Percentiles rank a stretch among this genome's conserved stretches.
Evolutionary conservation across 2,888 invertebrate genomes (phyloP).

Genomic region (Oscheius onirici): DNA sequence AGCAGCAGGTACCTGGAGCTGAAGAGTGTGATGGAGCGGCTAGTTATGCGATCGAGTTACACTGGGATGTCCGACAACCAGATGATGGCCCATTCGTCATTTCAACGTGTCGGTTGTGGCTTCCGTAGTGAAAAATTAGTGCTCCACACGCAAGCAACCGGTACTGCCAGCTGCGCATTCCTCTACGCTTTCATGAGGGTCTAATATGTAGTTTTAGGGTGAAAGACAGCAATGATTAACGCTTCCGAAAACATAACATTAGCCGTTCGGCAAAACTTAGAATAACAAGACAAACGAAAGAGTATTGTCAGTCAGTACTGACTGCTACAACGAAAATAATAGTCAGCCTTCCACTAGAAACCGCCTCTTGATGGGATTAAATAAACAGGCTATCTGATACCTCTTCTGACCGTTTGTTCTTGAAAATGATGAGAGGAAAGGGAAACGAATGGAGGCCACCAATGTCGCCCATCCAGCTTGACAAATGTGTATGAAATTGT

Average conservation of each 20-base stretch:
- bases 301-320: too few species aligned
- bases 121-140: slow-evolving; percentile 20
- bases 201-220: slow-evolving; percentile 4
- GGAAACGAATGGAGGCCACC: background rate
- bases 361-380: slow-evolving; percentile 18
- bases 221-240: background rate
- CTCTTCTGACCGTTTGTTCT: background rate
- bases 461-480: slow-evolving; percentile 3
- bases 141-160: slow-evolving; percentile 18
- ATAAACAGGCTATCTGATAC: slow-evolving; percentile 15
- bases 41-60: slow-evolving; percentile 32
- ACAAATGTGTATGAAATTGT: background rate
- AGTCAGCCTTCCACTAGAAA: background rate
- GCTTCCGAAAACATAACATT: slow-evolving; percentile 15
- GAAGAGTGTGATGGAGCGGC: slow-evolving; percentile 19
- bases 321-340: background rate
- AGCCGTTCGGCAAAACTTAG: background rate
- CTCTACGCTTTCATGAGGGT: background rate
- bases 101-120: slow-evolving; percentile 20
- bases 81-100: slow-evolving; percentile 28
- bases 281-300: too few species aligned
- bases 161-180: slow-evolving; percentile 3
- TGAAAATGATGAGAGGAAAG: background rate
- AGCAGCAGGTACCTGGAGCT: slow-evolving; percentile 3
- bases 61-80: slow-evolving; percentile 28